phyloP scores from a whole-genome alignment of 1,140 invertebrate genomes.

The Drosophila lacertosa region DNA sequence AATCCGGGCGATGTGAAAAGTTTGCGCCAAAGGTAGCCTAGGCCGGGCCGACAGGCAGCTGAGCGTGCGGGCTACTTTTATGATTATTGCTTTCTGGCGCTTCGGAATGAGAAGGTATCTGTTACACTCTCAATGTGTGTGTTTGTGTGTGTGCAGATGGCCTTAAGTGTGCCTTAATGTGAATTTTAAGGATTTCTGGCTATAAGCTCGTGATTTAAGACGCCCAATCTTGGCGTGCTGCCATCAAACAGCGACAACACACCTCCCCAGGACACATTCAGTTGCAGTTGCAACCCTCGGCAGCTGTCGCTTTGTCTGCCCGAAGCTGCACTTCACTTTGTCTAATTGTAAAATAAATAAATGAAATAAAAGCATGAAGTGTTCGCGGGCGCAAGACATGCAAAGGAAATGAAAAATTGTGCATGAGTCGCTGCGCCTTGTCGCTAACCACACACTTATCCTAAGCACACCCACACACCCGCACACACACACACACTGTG shows the following conservation, averaged over 20 bases:
- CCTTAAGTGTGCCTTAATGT: slow-evolving; percentile 58
- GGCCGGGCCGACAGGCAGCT: slow-evolving; percentile 10
- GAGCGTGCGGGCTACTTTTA: slow-evolving; percentile 67
- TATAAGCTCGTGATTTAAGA: slow-evolving; percentile 64
- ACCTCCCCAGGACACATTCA: slow-evolving; percentile 23
- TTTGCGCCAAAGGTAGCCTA: slow-evolving; percentile 44
- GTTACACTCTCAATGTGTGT: slow-evolving; percentile 33
- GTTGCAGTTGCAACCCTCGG: slow-evolving; percentile 18
- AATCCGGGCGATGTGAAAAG: slow-evolving; percentile 54
- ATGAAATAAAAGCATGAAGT: slow-evolving; percentile 72
- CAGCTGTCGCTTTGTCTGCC: slow-evolving; percentile 24
- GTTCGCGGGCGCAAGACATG: slow-evolving; percentile 38
- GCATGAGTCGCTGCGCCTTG: slow-evolving; percentile 28
- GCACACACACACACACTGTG: slow-evolving; percentile 5
- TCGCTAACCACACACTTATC: slow-evolving; percentile 34
- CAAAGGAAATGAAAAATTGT: slow-evolving; percentile 69
- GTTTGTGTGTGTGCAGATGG: slow-evolving; percentile 10
- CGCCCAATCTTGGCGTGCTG: slow-evolving; percentile 33
- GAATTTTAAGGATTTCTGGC: slow-evolving; percentile 63
- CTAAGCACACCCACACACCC: slow-evolving; percentile 4
- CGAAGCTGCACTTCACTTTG: slow-evolving; percentile 72
- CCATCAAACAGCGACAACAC: slow-evolving; percentile 26
- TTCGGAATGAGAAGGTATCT: slow-evolving; percentile 45
- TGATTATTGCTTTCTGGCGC: slow-evolving; percentile 66
- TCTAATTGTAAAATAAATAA: slow-evolving; percentile 79